phyloP scores from a whole-genome alignment of 2,888 invertebrate species.

The Drosophila paracracens region DNA sequence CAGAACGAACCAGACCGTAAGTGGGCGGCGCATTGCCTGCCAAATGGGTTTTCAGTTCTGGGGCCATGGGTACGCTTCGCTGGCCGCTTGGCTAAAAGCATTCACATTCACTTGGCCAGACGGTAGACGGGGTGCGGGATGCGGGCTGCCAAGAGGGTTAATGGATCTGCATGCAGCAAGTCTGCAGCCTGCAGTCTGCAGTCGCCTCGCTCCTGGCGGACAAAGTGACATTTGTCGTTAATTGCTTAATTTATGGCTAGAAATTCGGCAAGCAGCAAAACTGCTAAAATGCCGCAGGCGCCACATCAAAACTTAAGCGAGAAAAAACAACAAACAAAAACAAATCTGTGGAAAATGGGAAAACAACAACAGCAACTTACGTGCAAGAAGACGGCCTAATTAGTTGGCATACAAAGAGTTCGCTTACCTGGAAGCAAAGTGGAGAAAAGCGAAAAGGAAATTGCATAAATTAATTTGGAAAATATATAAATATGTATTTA shows the following conservation, averaged over 20 bases:
- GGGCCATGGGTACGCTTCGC: slow-evolving; percentile 51
- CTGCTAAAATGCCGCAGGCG: slow-evolving; percentile 29
- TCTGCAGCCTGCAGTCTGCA: slow-evolving; percentile 36
- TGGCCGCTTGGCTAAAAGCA: slow-evolving; percentile 69
- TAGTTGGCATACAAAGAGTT: slow-evolving; percentile 44
- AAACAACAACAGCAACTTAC: slow-evolving; percentile 38
- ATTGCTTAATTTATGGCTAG: slow-evolving; percentile 77
- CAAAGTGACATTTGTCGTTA: slow-evolving; percentile 81
- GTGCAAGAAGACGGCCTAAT: slow-evolving; percentile 55
- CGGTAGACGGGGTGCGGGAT: background rate
- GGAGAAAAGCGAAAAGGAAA: slow-evolving; percentile 9
- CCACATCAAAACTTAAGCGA: slow-evolving; percentile 17
- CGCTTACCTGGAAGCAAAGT: slow-evolving; percentile 47
- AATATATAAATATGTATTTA: background rate
- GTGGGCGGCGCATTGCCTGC: slow-evolving; percentile 53
- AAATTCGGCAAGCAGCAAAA: slow-evolving; percentile 50
- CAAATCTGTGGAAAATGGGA: background rate
- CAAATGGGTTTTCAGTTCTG: background rate
- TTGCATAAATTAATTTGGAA: slow-evolving; percentile 20
- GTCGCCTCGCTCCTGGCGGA: slow-evolving; percentile 54
- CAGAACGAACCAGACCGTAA: slow-evolving; percentile 79
- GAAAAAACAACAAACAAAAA: background rate
- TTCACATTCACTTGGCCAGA: slow-evolving; percentile 23
- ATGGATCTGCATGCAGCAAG: slow-evolving; percentile 1
- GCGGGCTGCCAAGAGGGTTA: slow-evolving; percentile 15